Conservation (phyloP, 2,113 vertebrate species). For the Eleginops maclovinus region DNA sequence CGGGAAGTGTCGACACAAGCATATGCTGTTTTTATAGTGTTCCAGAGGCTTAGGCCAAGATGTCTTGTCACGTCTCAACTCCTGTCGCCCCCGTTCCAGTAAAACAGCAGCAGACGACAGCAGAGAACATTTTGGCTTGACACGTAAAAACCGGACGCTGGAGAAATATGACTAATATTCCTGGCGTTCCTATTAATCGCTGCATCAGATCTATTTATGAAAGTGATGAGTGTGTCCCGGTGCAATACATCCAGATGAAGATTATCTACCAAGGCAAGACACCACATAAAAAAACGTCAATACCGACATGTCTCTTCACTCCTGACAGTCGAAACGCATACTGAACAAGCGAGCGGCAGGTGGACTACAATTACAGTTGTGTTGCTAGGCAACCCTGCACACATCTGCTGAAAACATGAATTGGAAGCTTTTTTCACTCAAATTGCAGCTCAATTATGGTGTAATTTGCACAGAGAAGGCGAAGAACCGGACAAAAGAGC, state of each 20-base stretch:
- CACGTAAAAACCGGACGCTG: slow-evolving; percentile 31
- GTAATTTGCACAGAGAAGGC: slow-evolving; percentile 65
- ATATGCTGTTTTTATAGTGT: slow-evolving; percentile 47
- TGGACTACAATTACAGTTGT: slow-evolving; percentile 66
- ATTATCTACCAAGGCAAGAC: not conserved
- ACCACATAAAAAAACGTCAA: not conserved
- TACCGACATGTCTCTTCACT: slow-evolving; percentile 13
- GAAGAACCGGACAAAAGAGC: slow-evolving; percentile 51
- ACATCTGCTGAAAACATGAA: slow-evolving; percentile 58
- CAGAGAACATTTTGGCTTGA: slow-evolving; percentile 19
- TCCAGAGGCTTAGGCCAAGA: slow-evolving; percentile 52
- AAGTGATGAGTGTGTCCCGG: slow-evolving; percentile 1
- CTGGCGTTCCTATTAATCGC: slow-evolving; percentile 18
- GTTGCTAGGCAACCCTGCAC: slow-evolving; percentile 72
- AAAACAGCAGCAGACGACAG: slow-evolving; percentile 44
- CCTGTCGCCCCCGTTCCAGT: slow-evolving; percentile 69
- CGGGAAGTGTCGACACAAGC: slow-evolving; percentile 34
- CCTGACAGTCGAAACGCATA: slow-evolving; percentile 31
- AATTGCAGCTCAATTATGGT: slow-evolving; percentile 72
- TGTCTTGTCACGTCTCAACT: slow-evolving; percentile 48
- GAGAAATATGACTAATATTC: slow-evolving; percentile 29
- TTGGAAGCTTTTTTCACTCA: slow-evolving; percentile 68
- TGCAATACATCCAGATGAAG: not conserved
- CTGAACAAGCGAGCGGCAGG: slow-evolving; percentile 50
- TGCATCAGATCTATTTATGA: slow-evolving; percentile 1